These are phyloP conservation scores for Gulo gulo DNA, from an alignment of 2,113 vertebrate species.

Conservation along the genomic window DNA sequence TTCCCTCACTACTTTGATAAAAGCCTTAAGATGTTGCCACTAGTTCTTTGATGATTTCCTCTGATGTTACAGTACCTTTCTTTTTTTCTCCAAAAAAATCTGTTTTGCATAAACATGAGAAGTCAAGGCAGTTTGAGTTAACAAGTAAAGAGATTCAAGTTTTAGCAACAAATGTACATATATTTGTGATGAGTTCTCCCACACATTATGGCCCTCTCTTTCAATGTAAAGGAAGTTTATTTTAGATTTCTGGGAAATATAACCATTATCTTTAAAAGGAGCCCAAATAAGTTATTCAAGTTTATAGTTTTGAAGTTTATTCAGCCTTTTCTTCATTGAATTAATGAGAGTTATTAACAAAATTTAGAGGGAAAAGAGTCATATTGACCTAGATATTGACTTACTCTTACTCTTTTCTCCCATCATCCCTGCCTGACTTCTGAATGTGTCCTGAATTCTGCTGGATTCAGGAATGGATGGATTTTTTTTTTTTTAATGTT, in stretches of 20 bases:
- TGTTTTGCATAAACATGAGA: slow-evolving; percentile 85
- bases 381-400: slow-evolving; percentile 47
- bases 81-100: slow-evolving; percentile 78
- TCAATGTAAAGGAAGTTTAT: slow-evolving; percentile 52
- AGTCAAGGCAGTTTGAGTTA: slow-evolving; percentile 79
- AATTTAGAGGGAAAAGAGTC: slow-evolving; percentile 4
- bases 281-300: neutral
- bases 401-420: slow-evolving; percentile 25
- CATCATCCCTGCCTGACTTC: neutral
- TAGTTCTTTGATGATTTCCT: slow-evolving; percentile 86
- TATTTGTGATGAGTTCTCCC: slow-evolving; percentile 29
- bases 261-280: slow-evolving; percentile 22
- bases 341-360: slow-evolving; percentile 51
- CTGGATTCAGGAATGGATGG: neutral
- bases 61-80: slow-evolving; percentile 84
- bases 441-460: neutral
- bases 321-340: neutral
- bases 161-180: slow-evolving; percentile 75
- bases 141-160: slow-evolving; percentile 74
- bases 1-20: slow-evolving; percentile 87
- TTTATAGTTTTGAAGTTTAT: slow-evolving; percentile 45
- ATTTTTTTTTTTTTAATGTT: neutral
- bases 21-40: slow-evolving; percentile 85
- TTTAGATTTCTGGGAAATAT: slow-evolving; percentile 55
- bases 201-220: slow-evolving; percentile 19